A percentile compares a stretch with the other conserved stretches of the same genome.
Conservation (phyloP, 2,797 vertebrate genomes). For the Danio aesculapii region DNA sequence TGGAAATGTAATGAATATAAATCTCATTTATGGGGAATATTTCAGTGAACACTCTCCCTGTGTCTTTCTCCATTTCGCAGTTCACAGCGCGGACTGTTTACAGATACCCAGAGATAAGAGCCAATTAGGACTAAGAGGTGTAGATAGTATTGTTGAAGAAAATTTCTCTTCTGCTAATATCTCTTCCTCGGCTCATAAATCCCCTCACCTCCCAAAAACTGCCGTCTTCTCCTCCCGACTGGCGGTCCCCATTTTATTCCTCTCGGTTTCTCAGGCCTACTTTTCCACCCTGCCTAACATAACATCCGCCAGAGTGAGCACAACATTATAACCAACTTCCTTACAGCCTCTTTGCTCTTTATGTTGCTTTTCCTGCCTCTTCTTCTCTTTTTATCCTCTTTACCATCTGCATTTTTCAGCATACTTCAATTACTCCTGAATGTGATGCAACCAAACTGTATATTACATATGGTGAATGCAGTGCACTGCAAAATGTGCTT, state of each 20-base stretch:
- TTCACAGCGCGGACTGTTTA: constrained; percentile 53
- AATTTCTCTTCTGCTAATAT: constrained; percentile 50
- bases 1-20: constrained; percentile 60
- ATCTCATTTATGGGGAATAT: constrained; percentile 55
- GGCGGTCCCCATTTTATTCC: not conserved
- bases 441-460: no score
- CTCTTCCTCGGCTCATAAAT: constrained; percentile 39
- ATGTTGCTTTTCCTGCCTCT: not conserved
- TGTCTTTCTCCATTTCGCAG: constrained; percentile 43
- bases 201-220: constrained; percentile 35
- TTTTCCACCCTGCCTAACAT: constrained; percentile 33
- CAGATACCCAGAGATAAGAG: constrained; percentile 45
- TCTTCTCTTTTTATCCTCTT: constrained; percentile 6
- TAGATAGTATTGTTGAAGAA: constrained; percentile 46
- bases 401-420: not conserved
- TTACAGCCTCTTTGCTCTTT: constrained; percentile 7
- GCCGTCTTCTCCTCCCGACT: not conserved
- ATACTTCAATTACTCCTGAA: constrained; percentile 41
- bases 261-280: constrained; percentile 26
- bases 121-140: constrained; percentile 33
- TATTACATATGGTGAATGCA: no score
- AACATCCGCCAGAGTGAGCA: constrained; percentile 18
- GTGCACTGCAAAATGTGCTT: no score
- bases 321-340: not conserved
- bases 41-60: constrained; percentile 39